phyloP scores from a whole-genome alignment of 2,797 vertebrate species.

The Toxotes lorentzi region DNA sequence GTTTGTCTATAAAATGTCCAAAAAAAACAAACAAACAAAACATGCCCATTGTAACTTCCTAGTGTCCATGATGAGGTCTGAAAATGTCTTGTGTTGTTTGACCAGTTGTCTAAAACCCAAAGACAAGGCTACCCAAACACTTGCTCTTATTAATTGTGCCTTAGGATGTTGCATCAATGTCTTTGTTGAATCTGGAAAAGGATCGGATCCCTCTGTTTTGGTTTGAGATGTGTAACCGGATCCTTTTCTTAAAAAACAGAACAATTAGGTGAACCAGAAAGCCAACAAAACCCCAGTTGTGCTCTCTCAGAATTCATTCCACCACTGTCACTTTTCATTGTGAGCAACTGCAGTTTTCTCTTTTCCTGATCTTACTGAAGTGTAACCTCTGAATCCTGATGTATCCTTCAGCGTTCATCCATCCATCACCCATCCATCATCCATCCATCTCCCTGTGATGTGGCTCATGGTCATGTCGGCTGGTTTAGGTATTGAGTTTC shows the following conservation, averaged over 20 bases:
- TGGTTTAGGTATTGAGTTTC: constrained; percentile 27
- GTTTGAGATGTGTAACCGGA: constrained; percentile 10
- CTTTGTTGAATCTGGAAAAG: too few species aligned
- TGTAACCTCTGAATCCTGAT: neutral
- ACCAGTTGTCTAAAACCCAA: too few species aligned
- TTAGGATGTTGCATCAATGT: too few species aligned
- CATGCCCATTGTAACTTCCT: too few species aligned
- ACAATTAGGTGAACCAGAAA: neutral
- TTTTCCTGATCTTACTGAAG: neutral
- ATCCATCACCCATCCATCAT: neutral
- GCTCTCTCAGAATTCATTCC: neutral
- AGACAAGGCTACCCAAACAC: too few species aligned
- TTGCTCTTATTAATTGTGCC: too few species aligned
- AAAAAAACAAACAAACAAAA: too few species aligned
- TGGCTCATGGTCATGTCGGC: neutral
- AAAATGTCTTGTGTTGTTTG: too few species aligned
- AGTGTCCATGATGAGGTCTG: too few species aligned
- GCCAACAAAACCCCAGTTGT: constrained; percentile 6
- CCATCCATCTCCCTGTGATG: neutral
- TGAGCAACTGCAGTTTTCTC: neutral
- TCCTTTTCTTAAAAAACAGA: constrained; percentile 1
- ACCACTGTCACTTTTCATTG: neutral
- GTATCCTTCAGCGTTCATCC: neutral
- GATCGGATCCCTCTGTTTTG: neutral
- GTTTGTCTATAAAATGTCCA: neutral